These are phyloP conservation scores for Cottoperca gobio DNA, from an alignment of 2,797 vertebrate genomes.

Conservation along the genomic window DNA sequence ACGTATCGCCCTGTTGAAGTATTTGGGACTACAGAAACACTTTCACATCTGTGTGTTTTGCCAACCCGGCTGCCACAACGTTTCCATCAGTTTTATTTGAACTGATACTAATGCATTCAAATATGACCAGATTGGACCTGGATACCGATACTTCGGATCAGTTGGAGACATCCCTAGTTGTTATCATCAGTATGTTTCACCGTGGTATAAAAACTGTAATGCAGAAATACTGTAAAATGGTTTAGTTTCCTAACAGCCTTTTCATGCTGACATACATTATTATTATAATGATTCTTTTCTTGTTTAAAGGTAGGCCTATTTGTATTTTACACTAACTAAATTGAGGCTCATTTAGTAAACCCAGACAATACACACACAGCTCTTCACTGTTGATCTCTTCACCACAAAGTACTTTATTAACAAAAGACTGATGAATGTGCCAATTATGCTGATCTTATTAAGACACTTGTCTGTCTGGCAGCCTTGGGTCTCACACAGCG, in stretches of 20 bases:
- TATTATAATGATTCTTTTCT: neutral
- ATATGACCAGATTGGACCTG: neutral
- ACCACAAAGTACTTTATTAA: conserved; percentile 64
- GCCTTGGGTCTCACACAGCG: conserved; percentile 35
- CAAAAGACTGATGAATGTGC: conserved; percentile 65
- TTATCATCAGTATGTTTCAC: neutral
- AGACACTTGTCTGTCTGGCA: conserved; percentile 57
- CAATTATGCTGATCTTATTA: conserved; percentile 75
- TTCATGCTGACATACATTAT: neutral
- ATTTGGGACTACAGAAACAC: neutral
- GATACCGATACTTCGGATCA: neutral
- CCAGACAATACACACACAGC: conserved; percentile 22
- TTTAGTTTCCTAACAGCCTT: neutral
- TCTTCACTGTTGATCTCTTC: conserved; percentile 54
- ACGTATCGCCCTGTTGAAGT: neutral
- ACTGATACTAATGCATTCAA: neutral
- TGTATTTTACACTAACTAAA: conserved; percentile 1
- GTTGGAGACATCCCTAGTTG: neutral
- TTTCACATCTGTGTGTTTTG: too few relatives aligned
- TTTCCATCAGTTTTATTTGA: neutral
- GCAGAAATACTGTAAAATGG: neutral
- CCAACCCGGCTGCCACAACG: too few relatives aligned
- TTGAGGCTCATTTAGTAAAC: conserved; percentile 17
- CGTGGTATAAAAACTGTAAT: neutral
- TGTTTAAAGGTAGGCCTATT: neutral